Evolutionary conservation across 2,888 invertebrate genomes (phyloP).

Genomic region (Dicyrtoma fusca): DNA sequence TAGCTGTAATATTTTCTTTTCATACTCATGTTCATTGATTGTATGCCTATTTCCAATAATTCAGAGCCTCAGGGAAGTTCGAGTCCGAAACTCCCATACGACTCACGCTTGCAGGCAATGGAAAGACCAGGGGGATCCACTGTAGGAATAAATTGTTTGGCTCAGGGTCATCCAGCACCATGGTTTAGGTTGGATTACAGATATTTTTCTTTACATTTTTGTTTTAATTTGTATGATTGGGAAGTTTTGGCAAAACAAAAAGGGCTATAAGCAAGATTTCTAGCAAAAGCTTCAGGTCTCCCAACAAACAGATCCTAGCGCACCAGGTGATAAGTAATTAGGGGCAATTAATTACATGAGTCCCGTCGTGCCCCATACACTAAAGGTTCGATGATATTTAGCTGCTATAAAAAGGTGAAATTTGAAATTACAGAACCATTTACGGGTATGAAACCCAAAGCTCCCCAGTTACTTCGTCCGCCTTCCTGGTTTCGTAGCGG

Average conservation of each 20-base stretch:
- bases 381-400: too few species aligned
- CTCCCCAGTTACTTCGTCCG: conserved; percentile 50
- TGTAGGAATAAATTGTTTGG: conserved; percentile 43
- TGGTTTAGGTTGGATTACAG: conserved; percentile 64
- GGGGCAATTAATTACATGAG: too few species aligned
- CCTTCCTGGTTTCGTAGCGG: conserved; percentile 45
- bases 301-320: too few species aligned
- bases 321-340: too few species aligned
- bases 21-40: not conserved
- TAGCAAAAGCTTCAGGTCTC: not conserved
- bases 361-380: too few species aligned
- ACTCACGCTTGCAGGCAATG: conserved; percentile 51
- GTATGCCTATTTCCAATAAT: too few species aligned
- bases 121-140: conserved; percentile 40
- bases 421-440: conserved; percentile 42
- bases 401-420: conserved; percentile 12
- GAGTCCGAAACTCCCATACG: conserved; percentile 49
- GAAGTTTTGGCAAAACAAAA: too few species aligned
- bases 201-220: too few species aligned
- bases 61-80: conserved; percentile 53
- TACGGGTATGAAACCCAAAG: conserved; percentile 45
- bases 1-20: too few species aligned
- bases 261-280: not conserved
- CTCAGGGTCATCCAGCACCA: conserved; percentile 59
- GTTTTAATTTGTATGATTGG: too few species aligned